Evolutionary conservation across 2,888 invertebrate species (phyloP).

Genomic region (Eristalis arbustorum): DNA sequence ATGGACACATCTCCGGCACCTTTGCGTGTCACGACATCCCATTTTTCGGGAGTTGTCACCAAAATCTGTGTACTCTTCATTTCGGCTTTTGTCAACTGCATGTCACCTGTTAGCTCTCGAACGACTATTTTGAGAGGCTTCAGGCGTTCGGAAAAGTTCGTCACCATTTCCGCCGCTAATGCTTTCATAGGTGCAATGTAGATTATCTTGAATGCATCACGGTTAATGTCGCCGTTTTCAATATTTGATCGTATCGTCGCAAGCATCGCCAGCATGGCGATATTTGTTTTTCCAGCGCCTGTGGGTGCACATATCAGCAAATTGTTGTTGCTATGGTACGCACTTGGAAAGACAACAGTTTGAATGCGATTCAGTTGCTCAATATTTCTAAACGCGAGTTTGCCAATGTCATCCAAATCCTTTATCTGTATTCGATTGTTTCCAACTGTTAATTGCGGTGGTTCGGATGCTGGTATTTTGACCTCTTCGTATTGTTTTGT

Average conservation of each 20-base stretch:
- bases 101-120: conserved; percentile 97
- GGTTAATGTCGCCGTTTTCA: conserved; percentile 89
- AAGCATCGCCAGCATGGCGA: conserved; percentile 95
- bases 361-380: conserved; percentile 96
- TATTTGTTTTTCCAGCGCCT: conserved; percentile 99
- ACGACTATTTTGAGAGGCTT: conserved; percentile 89
- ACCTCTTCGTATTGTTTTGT: conserved; percentile 92
- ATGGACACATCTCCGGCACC: conserved; percentile 93
- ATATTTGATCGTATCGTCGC: conserved; percentile 94
- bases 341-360: conserved; percentile 95
- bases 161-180: conserved; percentile 98
- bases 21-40: conserved; percentile 99
- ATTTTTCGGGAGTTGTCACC: conserved; percentile 99
- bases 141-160: conserved; percentile 92
- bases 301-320: conserved; percentile 99
- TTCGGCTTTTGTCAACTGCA: conserved; percentile 96
- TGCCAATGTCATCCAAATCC: conserved; percentile 87
- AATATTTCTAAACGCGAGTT: conserved; percentile 93
- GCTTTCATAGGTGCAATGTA: conserved; percentile 99
- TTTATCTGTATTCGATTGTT: conserved; percentile 84
- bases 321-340: conserved; percentile 98
- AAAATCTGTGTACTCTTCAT: conserved; percentile 98
- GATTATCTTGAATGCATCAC: conserved; percentile 97
- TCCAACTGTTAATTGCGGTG: conserved; percentile 83
- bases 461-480: conserved; percentile 86